Evolutionary conservation across 2,113 vertebrate genomes (phyloP).

Genomic region (Oreochromis aureus): DNA sequence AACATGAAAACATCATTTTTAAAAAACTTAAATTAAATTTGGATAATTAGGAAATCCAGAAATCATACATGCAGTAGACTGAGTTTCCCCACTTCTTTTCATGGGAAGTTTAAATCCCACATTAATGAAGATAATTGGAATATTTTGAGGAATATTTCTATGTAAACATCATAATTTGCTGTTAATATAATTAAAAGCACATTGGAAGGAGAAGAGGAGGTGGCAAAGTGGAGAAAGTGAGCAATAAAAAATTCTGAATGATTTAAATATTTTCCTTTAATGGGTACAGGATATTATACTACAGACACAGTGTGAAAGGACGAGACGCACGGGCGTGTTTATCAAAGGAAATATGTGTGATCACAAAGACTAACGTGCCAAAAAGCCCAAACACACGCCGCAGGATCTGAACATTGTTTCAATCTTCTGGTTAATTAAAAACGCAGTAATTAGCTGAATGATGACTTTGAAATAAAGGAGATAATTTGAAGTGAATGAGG

Average conservation of each 20-base stretch:
- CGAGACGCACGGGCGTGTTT: neutral
- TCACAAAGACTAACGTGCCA: neutral
- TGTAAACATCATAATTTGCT: neutral
- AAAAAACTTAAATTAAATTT: neutral
- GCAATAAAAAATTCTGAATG: neutral
- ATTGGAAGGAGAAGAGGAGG: neutral
- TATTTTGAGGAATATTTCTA: neutral
- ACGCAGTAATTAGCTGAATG: neutral
- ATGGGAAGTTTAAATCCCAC: neutral
- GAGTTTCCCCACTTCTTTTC: neutral
- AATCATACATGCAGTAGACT: neutral
- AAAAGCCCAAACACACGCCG: neutral
- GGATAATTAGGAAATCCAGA: neutral
- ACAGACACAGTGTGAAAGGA: neutral
- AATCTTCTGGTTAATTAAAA: neutral
- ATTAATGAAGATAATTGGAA: neutral
- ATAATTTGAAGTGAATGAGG: neutral
- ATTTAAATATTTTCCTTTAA: neutral
- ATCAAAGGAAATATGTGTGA: neutral
- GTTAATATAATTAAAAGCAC: neutral
- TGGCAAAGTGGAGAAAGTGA: neutral
- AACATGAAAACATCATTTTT: rapidly evolving
- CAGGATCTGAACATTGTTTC: neutral
- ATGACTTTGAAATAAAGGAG: neutral
- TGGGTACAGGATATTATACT: neutral